Evolutionary conservation across 1,140 invertebrate genomes (phyloP), one percentile per base, ranked within the genome.

Genomic region (Artemia franciscana): DNA sequence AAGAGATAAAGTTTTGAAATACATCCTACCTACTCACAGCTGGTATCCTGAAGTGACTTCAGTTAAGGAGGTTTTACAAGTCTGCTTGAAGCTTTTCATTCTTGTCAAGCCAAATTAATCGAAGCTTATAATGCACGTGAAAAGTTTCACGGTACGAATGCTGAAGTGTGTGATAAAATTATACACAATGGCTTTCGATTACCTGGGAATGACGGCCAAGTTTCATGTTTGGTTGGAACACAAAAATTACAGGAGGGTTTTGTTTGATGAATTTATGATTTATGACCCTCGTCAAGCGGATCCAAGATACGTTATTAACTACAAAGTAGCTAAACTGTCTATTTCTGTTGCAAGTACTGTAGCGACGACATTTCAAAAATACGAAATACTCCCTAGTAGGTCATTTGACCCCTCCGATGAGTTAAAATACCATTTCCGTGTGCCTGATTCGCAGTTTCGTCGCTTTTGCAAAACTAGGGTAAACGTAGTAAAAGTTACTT

Each of bases 71-170:
- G 26, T 63, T 0, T 61, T 2, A 7, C 7, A 5, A 5, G 15
- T 1, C 62, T 63, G 26, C 25, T 61, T 12, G 2, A 58, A 25
- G 15, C 24, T 18, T 63, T 24, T 24, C 62, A 61, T 12, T 18
- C 25, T 3, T 56, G 57, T 24, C 24, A 63, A 5, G 9, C 18
- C 7, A 26, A 60, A 1, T 61, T 63, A 57, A 5, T 63, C 58
- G 30, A 59, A 5, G 57, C 62, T 18, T 2, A 59, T 25, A 61
- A 26, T 30, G 59, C 26, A 4, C 57, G 59, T 26, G 4, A 7
- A 18, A 63, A 63, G 25, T 63, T 63, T 27, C 62, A 63, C 26
- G 62, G 62, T 7, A 63, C 62, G 9, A 63, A 57, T 26, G 28
- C 24, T 61, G 62, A 63, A 63, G 62, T 25, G 2, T 56, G 60